Percentiles rank a stretch among this genome's conserved stretches.
These are phyloP conservation scores for Ciconia maguari DNA, from an alignment of 2,113 vertebrate species.

Conservation along the genomic window DNA sequence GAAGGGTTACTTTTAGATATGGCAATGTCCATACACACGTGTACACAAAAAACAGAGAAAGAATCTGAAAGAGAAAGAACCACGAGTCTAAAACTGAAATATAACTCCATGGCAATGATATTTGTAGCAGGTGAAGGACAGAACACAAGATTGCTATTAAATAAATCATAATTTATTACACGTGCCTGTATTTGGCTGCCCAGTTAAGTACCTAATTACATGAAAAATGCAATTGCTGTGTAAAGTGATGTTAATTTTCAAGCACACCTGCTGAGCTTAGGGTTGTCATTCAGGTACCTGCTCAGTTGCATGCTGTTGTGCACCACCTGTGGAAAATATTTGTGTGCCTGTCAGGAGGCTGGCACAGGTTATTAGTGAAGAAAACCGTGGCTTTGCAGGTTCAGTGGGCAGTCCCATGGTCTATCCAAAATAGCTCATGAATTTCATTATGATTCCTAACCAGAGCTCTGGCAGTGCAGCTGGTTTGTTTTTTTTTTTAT, in stretches of 20 bases:
- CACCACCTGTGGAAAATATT: not conserved
- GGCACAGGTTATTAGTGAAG: not conserved
- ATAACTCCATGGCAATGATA: not conserved
- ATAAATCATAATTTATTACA: conserved; percentile 42
- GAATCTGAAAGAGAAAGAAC: not conserved
- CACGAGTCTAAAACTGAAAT: not conserved
- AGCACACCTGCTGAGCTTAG: not conserved
- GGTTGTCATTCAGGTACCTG: not conserved
- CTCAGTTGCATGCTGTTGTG: not conserved
- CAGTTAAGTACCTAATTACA: conserved; percentile 51
- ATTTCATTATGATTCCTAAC: not conserved
- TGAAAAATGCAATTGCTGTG: conserved; percentile 21
- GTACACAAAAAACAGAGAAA: not conserved
- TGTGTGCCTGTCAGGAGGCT: not conserved
- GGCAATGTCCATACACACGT: not conserved
- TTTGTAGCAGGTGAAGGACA: not conserved
- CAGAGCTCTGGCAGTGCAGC: not conserved
- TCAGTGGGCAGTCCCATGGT: not conserved
- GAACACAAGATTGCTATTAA: not conserved
- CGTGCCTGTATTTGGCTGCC: not conserved
- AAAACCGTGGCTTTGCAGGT: not conserved
- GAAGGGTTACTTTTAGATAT: not conserved
- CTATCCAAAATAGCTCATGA: not conserved
- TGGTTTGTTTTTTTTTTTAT: conserved; percentile 8
- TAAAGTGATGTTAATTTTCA: conserved; percentile 47